Evolutionary conservation across 2,888 invertebrate species (phyloP).

Genomic region (Aromia moschata): DNA sequence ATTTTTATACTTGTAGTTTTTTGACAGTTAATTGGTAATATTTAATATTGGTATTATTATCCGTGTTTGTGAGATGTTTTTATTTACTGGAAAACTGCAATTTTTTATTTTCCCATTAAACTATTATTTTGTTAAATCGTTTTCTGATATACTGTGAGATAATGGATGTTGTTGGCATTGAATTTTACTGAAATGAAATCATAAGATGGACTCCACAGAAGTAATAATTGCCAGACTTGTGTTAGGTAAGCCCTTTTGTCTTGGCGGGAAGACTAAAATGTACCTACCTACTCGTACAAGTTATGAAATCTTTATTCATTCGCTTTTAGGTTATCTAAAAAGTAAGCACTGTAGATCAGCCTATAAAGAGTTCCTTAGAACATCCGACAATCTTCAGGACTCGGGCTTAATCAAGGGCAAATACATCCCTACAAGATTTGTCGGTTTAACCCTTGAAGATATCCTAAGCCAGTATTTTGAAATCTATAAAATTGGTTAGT

Average conservation of each 20-base stretch:
- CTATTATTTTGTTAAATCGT: no score
- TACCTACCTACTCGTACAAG: neutral
- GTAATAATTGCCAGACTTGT: conserved; percentile 37
- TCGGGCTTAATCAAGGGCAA: conserved; percentile 46
- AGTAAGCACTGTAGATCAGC: conserved; percentile 52
- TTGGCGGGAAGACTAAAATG: neutral
- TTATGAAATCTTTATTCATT: neutral
- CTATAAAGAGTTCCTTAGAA: conserved; percentile 55
- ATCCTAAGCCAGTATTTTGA: conserved; percentile 57
- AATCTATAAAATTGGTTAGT: conserved; percentile 57
- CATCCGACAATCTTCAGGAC: conserved; percentile 50
- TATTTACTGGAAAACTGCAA: no score
- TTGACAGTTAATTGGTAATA: no score
- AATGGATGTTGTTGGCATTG: no score
- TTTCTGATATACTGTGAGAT: no score
- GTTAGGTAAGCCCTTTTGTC: conserved; percentile 28
- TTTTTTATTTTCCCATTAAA: no score
- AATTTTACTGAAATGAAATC: no score
- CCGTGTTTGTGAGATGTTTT: no score
- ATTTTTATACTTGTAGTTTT: no score
- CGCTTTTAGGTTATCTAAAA: conserved; percentile 59
- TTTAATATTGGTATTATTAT: no score
- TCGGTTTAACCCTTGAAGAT: conserved; percentile 56
- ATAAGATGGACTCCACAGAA: conserved; percentile 34
- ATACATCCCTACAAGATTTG: conserved; percentile 55